A percentile compares a stretch with the other conserved stretches of the same genome.
phyloP scores from a whole-genome alignment of 2,797 vertebrate species.

The Peromyscus eremicus region DNA sequence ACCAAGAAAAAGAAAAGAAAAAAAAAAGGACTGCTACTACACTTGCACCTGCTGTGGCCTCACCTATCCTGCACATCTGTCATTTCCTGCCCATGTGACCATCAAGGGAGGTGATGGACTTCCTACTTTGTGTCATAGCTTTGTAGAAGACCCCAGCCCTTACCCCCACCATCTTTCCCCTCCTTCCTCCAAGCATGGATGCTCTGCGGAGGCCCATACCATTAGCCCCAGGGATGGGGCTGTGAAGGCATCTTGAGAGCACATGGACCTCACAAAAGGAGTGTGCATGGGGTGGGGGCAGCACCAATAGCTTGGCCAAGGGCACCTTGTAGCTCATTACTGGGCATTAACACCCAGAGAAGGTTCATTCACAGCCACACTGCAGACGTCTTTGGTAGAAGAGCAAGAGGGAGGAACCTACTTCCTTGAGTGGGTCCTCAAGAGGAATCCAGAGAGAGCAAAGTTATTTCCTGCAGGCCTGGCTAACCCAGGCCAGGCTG shows the following conservation, averaged over 20 bases:
- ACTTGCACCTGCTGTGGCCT: fast-evolving
- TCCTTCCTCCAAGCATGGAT: not conserved
- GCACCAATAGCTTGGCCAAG: not conserved
- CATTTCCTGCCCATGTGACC: not conserved
- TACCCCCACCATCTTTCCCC: not conserved
- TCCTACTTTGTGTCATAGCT: not conserved
- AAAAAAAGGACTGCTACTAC: not conserved
- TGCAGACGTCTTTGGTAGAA: not conserved
- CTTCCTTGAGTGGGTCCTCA: not conserved
- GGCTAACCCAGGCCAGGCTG: not conserved
- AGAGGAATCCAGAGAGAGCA: not conserved
- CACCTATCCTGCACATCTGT: not conserved
- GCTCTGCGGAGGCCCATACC: no score
- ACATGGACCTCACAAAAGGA: no score
- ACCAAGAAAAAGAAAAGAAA: not conserved
- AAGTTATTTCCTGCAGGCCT: no score
- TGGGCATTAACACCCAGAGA: not conserved
- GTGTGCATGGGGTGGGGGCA: not conserved
- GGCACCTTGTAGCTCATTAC: not conserved
- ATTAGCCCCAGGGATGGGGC: not conserved
- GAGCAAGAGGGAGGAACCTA: not conserved
- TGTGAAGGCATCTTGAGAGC: not conserved
- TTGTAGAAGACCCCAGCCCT: not conserved
- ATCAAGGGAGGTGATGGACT: not conserved
- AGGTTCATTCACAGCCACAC: not conserved